A percentile compares a stretch with the other conserved stretches of the same genome.
Conservation (phyloP, 2,797 vertebrate genomes). For the Nannoperca obscura region DNA sequence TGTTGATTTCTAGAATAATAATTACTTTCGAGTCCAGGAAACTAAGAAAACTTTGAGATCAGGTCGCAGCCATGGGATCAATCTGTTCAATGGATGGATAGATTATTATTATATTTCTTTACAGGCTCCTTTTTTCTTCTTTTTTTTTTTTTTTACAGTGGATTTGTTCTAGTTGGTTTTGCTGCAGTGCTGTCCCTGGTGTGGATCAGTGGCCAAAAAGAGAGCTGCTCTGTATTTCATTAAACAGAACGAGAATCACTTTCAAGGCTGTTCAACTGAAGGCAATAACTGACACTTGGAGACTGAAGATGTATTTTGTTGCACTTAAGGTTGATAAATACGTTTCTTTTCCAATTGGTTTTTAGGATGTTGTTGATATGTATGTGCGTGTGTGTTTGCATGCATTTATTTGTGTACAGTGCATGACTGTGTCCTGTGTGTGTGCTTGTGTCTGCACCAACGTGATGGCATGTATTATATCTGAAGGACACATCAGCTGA, state of each 20-base stretch:
- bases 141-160: background rate
- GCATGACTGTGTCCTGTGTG: background rate
- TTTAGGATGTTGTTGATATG: slow-evolving; percentile 6
- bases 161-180: slow-evolving; percentile 49
- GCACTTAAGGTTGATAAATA: slow-evolving; percentile 40
- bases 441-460: slow-evolving; percentile 1
- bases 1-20: slow-evolving; percentile 30
- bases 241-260: background rate
- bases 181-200: slow-evolving; percentile 47
- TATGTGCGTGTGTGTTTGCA: background rate
- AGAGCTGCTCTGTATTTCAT: slow-evolving; percentile 29
- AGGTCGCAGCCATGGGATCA: slow-evolving; percentile 31
- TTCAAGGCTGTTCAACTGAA: slow-evolving; percentile 58
- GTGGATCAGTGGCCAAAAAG: slow-evolving; percentile 48
- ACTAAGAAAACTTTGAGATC: slow-evolving; percentile 40
- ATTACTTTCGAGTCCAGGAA: slow-evolving; percentile 35
- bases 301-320: slow-evolving; percentile 30
- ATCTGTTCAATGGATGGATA: slow-evolving; percentile 33
- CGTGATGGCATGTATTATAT: slow-evolving; percentile 56
- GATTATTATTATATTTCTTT: slow-evolving; percentile 45
- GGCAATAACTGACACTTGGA: slow-evolving; percentile 28
- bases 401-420: slow-evolving; percentile 23
- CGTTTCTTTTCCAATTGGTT: slow-evolving; percentile 45
- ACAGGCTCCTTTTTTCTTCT: background rate
- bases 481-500: slow-evolving; percentile 67